Base-by-base conservation (phyloP, 2,113 vertebrate species). In the Piaya cayana region DNA sequence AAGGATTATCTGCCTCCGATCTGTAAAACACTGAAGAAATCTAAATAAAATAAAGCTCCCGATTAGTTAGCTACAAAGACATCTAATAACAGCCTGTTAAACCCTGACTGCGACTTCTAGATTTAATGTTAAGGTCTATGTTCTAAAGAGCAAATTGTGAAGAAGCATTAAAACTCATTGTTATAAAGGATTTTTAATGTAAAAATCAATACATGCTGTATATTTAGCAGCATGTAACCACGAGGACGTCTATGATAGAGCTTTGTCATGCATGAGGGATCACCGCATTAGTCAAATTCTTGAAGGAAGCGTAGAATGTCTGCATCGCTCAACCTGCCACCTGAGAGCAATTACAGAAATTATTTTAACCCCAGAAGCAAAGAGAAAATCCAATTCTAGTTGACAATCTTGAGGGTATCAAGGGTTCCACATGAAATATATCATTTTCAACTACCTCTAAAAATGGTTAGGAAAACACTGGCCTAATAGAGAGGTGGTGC, bases 321-420 rank as follows among this genome's bases (percentile, higher is more conserved):
- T 92, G 89, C 56, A 92, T 70, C 88, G 72, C 70, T 89, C 84
- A 74, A 91, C 91, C 70, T 94, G 92, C 71, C 95, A 93, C 63
- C 80, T 89, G 93, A 93, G 91, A 93, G 88, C 91, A 95, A 96
- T 93, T 93, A 96, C 15, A 5, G 93, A 93, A 90, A 96, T 92
- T 90, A 92, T 86, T 92, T 91, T 94, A 95, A 96, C 82, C 83
- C 70, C 71, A 80, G 63, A 79, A 90, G 85, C 65, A 88, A 47
- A 89, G 27, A 32, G 63, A 94, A 88, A 95, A 94, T 80, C 68
- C 50, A 93, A 34, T 87, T 52, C 60, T 76, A 84, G 71, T 0
- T 91, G 88, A 86, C 50, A 79, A 56, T 43, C 56, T 71, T 88
- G 23, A 71, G 42, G 58, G n/a, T 53, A 83, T 63, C 86, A 82